A percentile compares a stretch with the other conserved stretches of the same genome.
Conservation (phyloP, 1,140 invertebrate species). For the Cataglyphis hispanica region DNA sequence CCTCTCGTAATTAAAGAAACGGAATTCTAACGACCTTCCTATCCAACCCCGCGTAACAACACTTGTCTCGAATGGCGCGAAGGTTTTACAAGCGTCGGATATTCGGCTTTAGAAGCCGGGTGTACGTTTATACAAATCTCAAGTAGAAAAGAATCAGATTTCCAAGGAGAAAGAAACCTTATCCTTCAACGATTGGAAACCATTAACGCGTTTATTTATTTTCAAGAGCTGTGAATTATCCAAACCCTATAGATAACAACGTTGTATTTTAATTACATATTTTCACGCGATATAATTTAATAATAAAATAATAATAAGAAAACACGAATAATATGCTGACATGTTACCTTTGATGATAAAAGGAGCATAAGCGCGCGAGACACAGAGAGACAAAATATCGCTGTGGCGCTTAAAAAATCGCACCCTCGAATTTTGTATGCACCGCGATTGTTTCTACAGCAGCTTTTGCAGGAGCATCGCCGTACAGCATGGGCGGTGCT, state of each 20-base stretch:
- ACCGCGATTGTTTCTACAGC: slow-evolving; percentile 87
- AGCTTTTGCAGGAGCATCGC: slow-evolving; percentile 92
- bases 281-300: not conserved
- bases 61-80: slow-evolving; percentile 21
- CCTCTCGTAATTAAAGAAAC: slow-evolving; percentile 75
- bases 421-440: slow-evolving; percentile 86
- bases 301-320: too few relatives aligned
- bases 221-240: not conserved
- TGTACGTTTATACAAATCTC: slow-evolving; percentile 26
- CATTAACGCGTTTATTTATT: slow-evolving; percentile 12
- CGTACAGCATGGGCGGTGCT: slow-evolving; percentile 95
- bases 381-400: slow-evolving; percentile 52
- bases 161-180: not conserved
- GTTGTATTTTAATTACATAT: not conserved
- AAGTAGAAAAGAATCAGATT: slow-evolving; percentile 27
- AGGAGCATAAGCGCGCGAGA: slow-evolving; percentile 49
- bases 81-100: slow-evolving; percentile 50
- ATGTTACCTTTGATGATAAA: not conserved
- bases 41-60: slow-evolving; percentile 1
- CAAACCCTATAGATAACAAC: too few relatives aligned
- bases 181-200: not conserved
- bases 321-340: not conserved
- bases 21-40: slow-evolving; percentile 66
- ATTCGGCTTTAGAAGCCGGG: not conserved
- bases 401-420: slow-evolving; percentile 75